A percentile compares a stretch with the other conserved stretches of the same genome.
Conservation (phyloP, 2,113 vertebrate species). For the Colinus virginianus region DNA sequence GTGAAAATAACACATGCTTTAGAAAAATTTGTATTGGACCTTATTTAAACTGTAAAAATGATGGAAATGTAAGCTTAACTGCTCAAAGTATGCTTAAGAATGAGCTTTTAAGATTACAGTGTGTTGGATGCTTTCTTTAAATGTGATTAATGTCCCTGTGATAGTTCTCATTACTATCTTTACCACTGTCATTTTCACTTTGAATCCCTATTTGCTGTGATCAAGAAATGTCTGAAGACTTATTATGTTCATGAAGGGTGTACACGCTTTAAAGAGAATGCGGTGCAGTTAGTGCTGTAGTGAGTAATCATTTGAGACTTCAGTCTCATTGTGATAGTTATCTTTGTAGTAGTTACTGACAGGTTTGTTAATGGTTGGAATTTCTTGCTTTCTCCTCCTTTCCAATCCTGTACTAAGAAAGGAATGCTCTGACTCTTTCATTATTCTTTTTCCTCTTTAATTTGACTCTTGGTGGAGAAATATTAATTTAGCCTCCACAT, state of each 20-base stretch:
- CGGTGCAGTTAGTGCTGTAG: not conserved
- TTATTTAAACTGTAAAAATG: not conserved
- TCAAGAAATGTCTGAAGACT: not conserved
- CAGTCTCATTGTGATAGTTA: not conserved
- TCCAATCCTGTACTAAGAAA: not conserved
- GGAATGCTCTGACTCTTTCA: not conserved
- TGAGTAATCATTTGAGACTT: not conserved
- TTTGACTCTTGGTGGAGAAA: not conserved
- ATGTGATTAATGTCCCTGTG: not conserved
- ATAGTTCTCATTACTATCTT: fast-evolving
- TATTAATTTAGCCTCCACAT: not conserved
- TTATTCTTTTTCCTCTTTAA: not conserved
- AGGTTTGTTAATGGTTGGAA: not conserved
- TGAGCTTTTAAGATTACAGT: not conserved
- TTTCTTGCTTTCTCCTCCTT: not conserved
- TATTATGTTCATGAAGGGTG: not conserved
- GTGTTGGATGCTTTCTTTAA: not conserved
- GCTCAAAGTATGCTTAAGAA: not conserved
- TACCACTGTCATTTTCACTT: not conserved
- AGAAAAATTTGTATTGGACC: not conserved
- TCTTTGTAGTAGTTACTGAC: not conserved
- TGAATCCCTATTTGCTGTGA: not conserved
- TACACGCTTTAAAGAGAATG: not conserved
- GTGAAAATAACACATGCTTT: not conserved
- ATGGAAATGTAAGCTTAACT: not conserved